Conservation (phyloP, 1,140 invertebrate genomes). For the Aphidius ervi region DNA sequence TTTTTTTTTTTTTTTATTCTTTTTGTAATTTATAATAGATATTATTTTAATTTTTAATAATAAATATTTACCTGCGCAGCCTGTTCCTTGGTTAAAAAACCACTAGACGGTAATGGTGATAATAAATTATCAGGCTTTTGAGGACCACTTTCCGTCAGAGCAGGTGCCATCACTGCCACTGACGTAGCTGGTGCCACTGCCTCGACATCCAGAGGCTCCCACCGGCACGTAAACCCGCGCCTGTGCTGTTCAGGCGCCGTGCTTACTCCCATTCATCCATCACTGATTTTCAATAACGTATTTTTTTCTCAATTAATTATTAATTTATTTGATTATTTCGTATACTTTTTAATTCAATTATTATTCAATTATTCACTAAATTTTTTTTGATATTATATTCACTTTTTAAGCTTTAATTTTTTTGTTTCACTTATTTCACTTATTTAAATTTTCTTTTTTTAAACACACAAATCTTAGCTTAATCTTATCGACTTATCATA, state of each 20-base stretch:
- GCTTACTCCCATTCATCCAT: conserved; percentile 63
- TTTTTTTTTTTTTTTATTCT: background rate
- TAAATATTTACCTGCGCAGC: conserved; percentile 37
- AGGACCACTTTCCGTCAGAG: conserved; percentile 65
- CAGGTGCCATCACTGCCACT: conserved; percentile 70
- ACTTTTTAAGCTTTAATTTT: too few species aligned
- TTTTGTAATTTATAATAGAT: conserved; percentile 2
- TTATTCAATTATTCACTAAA: too few species aligned
- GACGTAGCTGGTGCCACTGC: conserved; percentile 54
- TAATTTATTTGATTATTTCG: background rate
- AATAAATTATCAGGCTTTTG: conserved; percentile 57
- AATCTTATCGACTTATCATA: too few species aligned
- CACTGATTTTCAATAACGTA: conserved; percentile 29
- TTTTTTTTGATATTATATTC: too few species aligned
- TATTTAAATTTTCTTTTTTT: too few species aligned
- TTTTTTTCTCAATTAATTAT: conserved; percentile 8
- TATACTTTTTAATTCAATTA: background rate
- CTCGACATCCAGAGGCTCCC: conserved; percentile 53
- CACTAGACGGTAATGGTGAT: conserved; percentile 46
- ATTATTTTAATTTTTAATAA: conserved; percentile 6
- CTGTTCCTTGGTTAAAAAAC: conserved; percentile 48
- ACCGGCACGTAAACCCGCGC: conserved; percentile 39
- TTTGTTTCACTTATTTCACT: too few species aligned
- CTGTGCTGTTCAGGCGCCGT: conserved; percentile 49
- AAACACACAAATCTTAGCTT: too few species aligned